Evolutionary conservation across 1,140 invertebrate genomes (phyloP).

Genomic region (Homarus americanus): DNA sequence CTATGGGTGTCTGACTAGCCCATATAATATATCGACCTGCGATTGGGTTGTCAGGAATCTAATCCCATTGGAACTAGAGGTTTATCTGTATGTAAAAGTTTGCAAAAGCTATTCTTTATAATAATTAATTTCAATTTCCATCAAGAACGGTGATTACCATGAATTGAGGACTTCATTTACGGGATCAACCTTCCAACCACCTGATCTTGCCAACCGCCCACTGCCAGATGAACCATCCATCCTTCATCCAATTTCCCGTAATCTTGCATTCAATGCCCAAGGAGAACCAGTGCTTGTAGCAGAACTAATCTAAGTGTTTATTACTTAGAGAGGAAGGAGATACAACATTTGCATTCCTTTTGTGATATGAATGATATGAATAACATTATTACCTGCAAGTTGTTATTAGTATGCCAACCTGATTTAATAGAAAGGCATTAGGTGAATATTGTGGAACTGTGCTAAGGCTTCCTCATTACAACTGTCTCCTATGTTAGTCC

Average conservation of each 20-base stretch:
- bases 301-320: constrained; percentile 72
- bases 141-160: constrained; percentile 56
- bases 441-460: too few relatives aligned
- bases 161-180: constrained; percentile 72
- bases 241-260: background rate
- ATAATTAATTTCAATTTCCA: background rate
- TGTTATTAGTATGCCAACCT: too few relatives aligned
- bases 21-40: too few relatives aligned
- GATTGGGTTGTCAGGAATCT: too few relatives aligned
- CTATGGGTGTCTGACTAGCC: too few relatives aligned
- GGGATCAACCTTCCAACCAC: constrained; percentile 74
- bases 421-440: too few relatives aligned
- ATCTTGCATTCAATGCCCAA: constrained; percentile 66
- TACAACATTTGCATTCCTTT: background rate
- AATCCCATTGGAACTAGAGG: too few relatives aligned
- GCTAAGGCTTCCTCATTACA: too few relatives aligned
- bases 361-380: too few relatives aligned
- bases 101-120: too few relatives aligned
- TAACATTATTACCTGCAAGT: too few relatives aligned
- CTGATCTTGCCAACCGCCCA: constrained; percentile 73
- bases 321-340: background rate
- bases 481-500: too few relatives aligned
- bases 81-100: background rate
- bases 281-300: constrained; percentile 73
- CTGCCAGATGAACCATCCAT: constrained; percentile 66